phyloP scores from a whole-genome alignment of 2,113 vertebrate species.

The Calyptommatus sinebrachiatus region DNA sequence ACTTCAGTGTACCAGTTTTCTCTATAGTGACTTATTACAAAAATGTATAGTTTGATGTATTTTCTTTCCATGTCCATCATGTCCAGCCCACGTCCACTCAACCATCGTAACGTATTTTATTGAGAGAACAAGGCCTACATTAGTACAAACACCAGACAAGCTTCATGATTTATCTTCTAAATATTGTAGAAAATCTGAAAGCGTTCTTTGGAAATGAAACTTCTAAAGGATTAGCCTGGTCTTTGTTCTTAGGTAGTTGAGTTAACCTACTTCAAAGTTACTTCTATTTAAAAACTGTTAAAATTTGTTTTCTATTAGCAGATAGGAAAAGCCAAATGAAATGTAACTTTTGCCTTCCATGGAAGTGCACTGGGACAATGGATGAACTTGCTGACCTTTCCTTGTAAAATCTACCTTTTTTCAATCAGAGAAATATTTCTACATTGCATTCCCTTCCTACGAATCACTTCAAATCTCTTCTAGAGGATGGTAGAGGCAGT shows the following conservation, averaged over 20 bases:
- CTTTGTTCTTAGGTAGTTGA: neutral
- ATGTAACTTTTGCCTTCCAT: neutral
- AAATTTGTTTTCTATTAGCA: neutral
- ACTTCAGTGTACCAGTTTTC: neutral
- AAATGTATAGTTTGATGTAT: neutral
- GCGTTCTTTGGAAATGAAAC: neutral
- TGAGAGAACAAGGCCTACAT: neutral
- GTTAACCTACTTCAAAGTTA: neutral
- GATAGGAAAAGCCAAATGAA: neutral
- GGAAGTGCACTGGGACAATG: neutral
- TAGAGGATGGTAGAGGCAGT: neutral
- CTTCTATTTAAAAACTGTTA: neutral
- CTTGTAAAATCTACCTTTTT: neutral
- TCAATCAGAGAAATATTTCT: neutral
- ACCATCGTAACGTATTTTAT: neutral
- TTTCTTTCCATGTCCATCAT: neutral
- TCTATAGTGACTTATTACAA: neutral
- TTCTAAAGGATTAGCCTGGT: neutral
- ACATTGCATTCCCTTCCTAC: neutral
- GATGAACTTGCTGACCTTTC: neutral
- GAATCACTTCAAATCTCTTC: neutral
- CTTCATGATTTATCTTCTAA: neutral
- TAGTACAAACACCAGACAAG: neutral
- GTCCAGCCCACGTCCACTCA: too few relatives aligned
- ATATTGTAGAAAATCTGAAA: neutral